Percentiles rank a stretch among this genome's conserved stretches.
These are phyloP conservation scores for Thysanoteuthis rhombus DNA, from an alignment of 2,888 invertebrate genomes.

Conservation along the genomic window DNA sequence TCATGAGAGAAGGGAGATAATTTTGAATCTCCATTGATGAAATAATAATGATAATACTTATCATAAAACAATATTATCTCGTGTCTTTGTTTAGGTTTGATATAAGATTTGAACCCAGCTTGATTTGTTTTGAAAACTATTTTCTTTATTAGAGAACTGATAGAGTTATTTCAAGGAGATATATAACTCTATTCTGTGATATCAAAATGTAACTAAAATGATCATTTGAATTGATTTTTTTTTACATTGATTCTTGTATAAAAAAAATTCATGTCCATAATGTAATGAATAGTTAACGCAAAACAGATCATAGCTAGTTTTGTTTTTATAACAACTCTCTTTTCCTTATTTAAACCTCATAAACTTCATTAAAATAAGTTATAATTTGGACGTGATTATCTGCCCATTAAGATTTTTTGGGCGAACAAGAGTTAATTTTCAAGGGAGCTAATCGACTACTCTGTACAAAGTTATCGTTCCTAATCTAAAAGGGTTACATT, in stretches of 20 bases:
- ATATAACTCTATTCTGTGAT: neutral
- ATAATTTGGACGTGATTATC: neutral
- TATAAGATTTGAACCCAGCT: neutral
- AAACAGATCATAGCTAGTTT: neutral
- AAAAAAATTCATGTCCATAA: neutral
- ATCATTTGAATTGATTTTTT: neutral
- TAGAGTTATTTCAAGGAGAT: neutral
- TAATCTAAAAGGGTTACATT: neutral
- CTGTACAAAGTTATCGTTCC: neutral
- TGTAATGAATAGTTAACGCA: neutral
- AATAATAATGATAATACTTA: neutral
- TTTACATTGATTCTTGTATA: neutral
- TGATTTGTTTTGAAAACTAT: neutral
- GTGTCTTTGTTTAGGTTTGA: neutral
- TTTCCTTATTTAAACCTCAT: neutral
- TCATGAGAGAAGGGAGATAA: neutral
- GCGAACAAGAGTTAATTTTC: neutral
- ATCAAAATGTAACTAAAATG: neutral
- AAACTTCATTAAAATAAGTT: neutral
- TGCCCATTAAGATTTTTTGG: neutral
- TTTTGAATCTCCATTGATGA: neutral
- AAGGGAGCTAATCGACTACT: neutral
- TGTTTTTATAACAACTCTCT: neutral
- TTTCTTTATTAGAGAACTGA: neutral
- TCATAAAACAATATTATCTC: neutral